Evolutionary conservation across 2,888 invertebrate genomes (phyloP).

Genomic region (Acleris cristana): DNA sequence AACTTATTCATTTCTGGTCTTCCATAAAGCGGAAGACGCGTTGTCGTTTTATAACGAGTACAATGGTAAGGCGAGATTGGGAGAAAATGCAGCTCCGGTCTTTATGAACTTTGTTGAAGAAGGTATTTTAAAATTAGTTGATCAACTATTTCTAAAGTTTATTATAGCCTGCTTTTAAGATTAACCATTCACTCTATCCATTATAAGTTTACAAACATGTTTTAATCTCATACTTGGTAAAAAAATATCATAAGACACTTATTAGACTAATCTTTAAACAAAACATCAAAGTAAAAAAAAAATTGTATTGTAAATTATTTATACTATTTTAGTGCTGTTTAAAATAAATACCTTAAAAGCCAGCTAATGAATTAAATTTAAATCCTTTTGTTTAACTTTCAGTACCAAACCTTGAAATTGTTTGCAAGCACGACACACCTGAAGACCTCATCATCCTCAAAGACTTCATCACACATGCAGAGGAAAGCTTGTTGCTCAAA

Average conservation of each 20-base stretch:
- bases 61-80: slow-evolving; percentile 85
- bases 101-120: slow-evolving; percentile 86
- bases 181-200: not conserved
- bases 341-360: too few relatives aligned
- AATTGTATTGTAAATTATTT: too few relatives aligned
- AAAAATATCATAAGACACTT: too few relatives aligned
- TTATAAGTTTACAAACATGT: not conserved
- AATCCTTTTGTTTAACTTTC: slow-evolving; percentile 46
- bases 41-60: slow-evolving; percentile 79
- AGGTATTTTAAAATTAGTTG: slow-evolving; percentile 68
- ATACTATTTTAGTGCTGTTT: too few relatives aligned
- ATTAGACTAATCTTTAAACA: too few relatives aligned
- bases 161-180: too few relatives aligned
- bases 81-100: slow-evolving; percentile 84
- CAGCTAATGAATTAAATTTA: too few relatives aligned
- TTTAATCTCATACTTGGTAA: not conserved
- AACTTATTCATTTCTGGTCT: slow-evolving; percentile 91
- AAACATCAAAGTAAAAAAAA: too few relatives aligned
- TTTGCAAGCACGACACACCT: slow-evolving; percentile 77
- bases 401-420: slow-evolving; percentile 68
- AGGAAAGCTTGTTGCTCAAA: slow-evolving; percentile 86
- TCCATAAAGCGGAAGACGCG: slow-evolving; percentile 78
- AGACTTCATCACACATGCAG: slow-evolving; percentile 88
- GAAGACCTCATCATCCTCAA: slow-evolving; percentile 87
- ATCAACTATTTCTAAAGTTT: not conserved